Evolutionary conservation across 2,888 invertebrate species (phyloP), one percentile per base, ranked within the genome.

Genomic region (Platerodrilus igneus): DNA sequence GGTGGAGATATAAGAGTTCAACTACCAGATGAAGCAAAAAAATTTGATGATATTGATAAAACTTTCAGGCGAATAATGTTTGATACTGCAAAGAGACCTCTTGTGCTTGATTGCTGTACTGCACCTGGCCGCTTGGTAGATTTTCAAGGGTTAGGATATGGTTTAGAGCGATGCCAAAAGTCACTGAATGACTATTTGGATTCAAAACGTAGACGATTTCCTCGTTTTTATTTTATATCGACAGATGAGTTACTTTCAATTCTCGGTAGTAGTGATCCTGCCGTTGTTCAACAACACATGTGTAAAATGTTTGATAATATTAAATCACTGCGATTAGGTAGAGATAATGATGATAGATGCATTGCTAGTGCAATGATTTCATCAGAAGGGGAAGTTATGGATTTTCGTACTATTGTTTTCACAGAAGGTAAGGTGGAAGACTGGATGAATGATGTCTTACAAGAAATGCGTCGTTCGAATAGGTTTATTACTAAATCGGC

Each of bases 281-380:
- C 74, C 34, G 84, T 86, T 55, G 89, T 94, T 5, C 93, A 94
- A 65, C 89, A 92, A 57, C 91, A 94, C 60, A 88, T 94, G 76
- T 86, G 91, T 36, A 94, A 94, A 77, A 93, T 94, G 90, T 94
- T 89, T 65, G 92, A 93, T 66, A 93, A 93, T 59, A 82, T 94
- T 17, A 81, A 83, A 52, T 76, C 83, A 10, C 70, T 94, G 45
- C 75, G 79, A 17, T 72, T 93, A 51, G 74, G 73, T 14, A 74
- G 77, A 23, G 83, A 86, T 55, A 75, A 74, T 41, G 74, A 76
- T 8, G 81, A 82, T 32, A 75, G 79, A 23, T 76, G 77, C 0
- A 72, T 82, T 7, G 89, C 85, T 1, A 78, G 78, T 4, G 91
- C 87, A 27, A 86, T 94, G 83, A 78, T 91, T 48, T 93, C 93